Base-by-base conservation (phyloP, 2,888 invertebrate species). In the Pasiphila rectangulata region DNA sequence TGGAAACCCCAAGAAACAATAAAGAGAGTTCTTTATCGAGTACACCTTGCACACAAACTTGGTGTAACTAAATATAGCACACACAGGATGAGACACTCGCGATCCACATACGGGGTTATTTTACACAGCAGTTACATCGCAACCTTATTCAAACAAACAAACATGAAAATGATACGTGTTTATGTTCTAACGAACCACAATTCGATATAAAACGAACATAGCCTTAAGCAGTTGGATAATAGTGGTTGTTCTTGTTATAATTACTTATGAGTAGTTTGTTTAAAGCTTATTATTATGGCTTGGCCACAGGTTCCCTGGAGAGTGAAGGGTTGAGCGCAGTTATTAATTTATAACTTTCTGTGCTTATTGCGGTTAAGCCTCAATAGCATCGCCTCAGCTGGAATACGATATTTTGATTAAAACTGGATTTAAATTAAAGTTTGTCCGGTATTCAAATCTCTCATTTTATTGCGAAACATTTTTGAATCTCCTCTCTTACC, bases 261-360 rank as follows among this genome's bases (percentile, higher is more conserved):
- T 84, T 85, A 82, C 79, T 82, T 79, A 75, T n/a, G n/a, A n/a
- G n/a, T 77, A 81, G 79, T 83, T 86, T 82, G 80, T 83, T 83
- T 73, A 70, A 74, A 77, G 75, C 77, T 75, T 83, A 79, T 82
- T 81, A 82, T 82, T 78, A 82, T 63, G 62, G 67, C 67, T 61
- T 72, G 74, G 67, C 75, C 71, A 75, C 74, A 71, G 69, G 66
- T 70, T 75, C 83, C 79, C 76, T 39, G 38, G 76, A 72, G 84
- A 75, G 63, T 59, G 56, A 61, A 72, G 75, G 78, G 76, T 79
- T 80, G 64, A 61, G 64, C 56, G 60, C 63, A 65, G 64, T 85
- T 80, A 83, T 75, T 80, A 78, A 85, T 84, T 82, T 80, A 84
- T 67, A 69, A 71, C 69, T 74, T 77, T 74, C 64, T 68, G 65